Percentiles rank a stretch among this genome's conserved stretches.
These are phyloP conservation scores for Nemopilema nomurai DNA, from an alignment of 30 jellyfish, hydroid and myxozoan genomes.

Conservation along the genomic window DNA sequence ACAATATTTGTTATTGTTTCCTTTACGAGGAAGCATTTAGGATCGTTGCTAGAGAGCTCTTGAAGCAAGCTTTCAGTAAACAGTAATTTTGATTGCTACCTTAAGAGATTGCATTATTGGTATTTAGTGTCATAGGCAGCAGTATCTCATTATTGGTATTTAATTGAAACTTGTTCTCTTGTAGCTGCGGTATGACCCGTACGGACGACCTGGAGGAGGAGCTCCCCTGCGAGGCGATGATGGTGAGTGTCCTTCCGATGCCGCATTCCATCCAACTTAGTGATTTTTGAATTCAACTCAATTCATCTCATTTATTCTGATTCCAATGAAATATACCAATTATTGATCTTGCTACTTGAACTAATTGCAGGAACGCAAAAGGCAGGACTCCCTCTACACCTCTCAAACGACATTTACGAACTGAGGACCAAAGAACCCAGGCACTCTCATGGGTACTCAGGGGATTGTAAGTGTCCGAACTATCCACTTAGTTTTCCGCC, in stretches of 20 bases:
- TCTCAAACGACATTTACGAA: slow-evolving; percentile 58
- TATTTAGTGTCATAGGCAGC: too few relatives aligned
- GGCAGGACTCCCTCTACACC: slow-evolving; percentile 69
- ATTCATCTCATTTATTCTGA: too few relatives aligned
- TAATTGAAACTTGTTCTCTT: neutral
- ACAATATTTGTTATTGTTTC: too few relatives aligned
- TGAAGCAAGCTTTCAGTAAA: too few relatives aligned
- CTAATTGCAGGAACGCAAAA: slow-evolving; percentile 47
- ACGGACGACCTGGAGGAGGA: slow-evolving; percentile 94
- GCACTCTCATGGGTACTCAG: slow-evolving; percentile 53
- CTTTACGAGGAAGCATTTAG: too few relatives aligned
- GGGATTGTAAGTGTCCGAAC: neutral
- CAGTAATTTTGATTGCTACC: too few relatives aligned
- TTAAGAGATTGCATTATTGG: too few relatives aligned
- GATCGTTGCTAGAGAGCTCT: too few relatives aligned
- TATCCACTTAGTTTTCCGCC: too few relatives aligned
- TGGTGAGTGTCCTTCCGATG: slow-evolving; percentile 36
- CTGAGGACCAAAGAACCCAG: slow-evolving; percentile 56
- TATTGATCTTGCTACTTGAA: neutral
- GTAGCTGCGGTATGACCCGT: slow-evolving; percentile 73
- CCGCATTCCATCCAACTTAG: neutral
- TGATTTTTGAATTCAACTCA: too few relatives aligned
- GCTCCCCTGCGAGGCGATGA: slow-evolving; percentile 80
- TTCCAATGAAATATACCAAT: too few relatives aligned
- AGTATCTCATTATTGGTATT: too few relatives aligned